phyloP scores from a whole-genome alignment of 2,113 vertebrate species.

The Tragelaphus strepsiceros region DNA sequence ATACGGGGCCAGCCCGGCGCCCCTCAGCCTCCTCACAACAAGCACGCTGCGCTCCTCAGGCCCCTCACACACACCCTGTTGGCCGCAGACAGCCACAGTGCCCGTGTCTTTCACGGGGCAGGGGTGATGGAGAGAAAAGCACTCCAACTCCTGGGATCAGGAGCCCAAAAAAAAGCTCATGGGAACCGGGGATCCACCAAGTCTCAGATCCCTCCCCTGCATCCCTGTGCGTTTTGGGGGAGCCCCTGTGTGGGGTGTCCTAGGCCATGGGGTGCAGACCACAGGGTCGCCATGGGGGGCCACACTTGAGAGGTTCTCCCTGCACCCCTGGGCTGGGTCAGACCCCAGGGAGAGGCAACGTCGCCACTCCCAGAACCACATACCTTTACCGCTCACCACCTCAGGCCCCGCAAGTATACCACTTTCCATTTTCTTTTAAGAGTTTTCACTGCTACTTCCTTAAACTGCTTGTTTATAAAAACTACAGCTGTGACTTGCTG shows the following conservation, averaged over 20 bases:
- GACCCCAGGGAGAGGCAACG: not conserved
- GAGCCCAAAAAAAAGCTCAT: not conserved
- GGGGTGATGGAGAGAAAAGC: not conserved
- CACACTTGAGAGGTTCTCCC: not conserved
- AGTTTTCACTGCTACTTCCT: not conserved
- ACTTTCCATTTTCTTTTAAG: not conserved
- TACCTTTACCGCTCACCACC: not conserved
- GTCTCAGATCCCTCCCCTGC: not conserved
- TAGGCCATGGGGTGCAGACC: not conserved
- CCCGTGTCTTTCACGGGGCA: not conserved
- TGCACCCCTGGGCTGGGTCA: not conserved
- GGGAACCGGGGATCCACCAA: not conserved
- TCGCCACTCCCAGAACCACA: not conserved
- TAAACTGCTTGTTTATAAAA: not conserved
- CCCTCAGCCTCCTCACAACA: conserved; percentile 27
- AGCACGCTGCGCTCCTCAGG: not conserved
- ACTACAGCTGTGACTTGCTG: not conserved
- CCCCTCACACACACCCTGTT: not conserved
- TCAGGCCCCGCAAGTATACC: not conserved
- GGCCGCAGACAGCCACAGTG: not conserved
- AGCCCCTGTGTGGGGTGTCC: not conserved
- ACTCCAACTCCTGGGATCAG: not conserved
- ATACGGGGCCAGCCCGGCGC: conserved; percentile 41
- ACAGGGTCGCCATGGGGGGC: not conserved
- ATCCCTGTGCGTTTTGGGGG: not conserved